phyloP scores from a whole-genome alignment of 2,113 vertebrate species.

The Xiphophorus hellerii region DNA sequence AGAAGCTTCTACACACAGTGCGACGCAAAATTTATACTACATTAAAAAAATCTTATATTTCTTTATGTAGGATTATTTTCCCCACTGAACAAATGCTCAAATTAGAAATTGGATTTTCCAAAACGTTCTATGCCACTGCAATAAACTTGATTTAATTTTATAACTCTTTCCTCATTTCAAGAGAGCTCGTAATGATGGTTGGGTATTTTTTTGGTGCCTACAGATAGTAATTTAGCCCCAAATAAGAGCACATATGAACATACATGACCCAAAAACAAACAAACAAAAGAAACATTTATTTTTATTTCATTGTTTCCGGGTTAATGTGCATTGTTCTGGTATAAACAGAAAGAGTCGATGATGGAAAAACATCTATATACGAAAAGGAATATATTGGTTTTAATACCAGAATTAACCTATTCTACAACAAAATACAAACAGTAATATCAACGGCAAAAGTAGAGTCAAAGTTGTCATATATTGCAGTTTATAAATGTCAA shows the following conservation, averaged over 20 bases:
- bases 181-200: too few relatives aligned
- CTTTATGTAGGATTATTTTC: not conserved
- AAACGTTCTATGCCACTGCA: too few relatives aligned
- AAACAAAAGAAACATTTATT: not conserved
- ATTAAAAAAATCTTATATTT: not conserved
- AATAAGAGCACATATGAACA: not conserved
- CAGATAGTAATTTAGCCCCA: not conserved
- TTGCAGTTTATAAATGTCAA: not conserved
- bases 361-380: conserved; percentile 22
- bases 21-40: not conserved
- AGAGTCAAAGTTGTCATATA: conserved; percentile 17
- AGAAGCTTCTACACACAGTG: not conserved
- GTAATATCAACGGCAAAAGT: conserved; percentile 30
- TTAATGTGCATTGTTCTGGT: not conserved
- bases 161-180: too few relatives aligned
- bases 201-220: too few relatives aligned
- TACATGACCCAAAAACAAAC: not conserved
- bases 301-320: not conserved
- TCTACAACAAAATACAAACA: conserved; percentile 46
- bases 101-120: too few relatives aligned
- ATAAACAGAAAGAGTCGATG: conserved; percentile 5
- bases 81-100: too few relatives aligned
- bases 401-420: conserved; percentile 12
- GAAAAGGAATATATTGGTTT: conserved; percentile 20
- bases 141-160: too few relatives aligned